Conservation (phyloP, 2,113 vertebrate genomes). For the Myiagra hebetior region DNA sequence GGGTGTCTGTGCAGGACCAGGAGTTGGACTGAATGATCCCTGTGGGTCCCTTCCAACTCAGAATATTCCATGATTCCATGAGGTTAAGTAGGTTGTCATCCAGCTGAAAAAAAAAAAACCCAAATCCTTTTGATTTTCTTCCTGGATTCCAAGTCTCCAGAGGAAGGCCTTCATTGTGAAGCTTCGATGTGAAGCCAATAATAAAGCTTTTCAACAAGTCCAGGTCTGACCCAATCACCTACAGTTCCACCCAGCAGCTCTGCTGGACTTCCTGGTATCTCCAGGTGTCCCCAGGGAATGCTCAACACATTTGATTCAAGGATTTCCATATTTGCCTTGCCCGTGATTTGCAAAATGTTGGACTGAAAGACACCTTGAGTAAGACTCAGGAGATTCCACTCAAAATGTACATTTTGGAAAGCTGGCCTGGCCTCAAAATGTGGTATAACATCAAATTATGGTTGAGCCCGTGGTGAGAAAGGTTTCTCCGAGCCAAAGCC, state of each 20-base stretch:
- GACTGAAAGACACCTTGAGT: background rate
- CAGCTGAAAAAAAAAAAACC: background rate
- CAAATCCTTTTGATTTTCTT: background rate
- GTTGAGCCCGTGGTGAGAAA: background rate
- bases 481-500: background rate
- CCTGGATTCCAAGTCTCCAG: background rate
- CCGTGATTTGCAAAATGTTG: background rate
- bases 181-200: background rate
- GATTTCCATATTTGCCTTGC: background rate
- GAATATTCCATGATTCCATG: background rate
- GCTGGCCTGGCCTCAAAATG: background rate
- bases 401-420: background rate
- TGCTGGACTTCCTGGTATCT: background rate
- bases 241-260: background rate
- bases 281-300: background rate
- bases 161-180: background rate
- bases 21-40: background rate
- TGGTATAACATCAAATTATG: background rate
- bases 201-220: background rate
- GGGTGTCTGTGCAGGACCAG: background rate
- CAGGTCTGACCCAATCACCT: background rate
- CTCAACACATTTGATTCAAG: background rate
- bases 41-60: background rate
- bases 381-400: background rate
- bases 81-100: accelerated